These are phyloP conservation scores for Pionites leucogaster DNA, from an alignment of 2,113 vertebrate genomes.

Conservation along the genomic window DNA sequence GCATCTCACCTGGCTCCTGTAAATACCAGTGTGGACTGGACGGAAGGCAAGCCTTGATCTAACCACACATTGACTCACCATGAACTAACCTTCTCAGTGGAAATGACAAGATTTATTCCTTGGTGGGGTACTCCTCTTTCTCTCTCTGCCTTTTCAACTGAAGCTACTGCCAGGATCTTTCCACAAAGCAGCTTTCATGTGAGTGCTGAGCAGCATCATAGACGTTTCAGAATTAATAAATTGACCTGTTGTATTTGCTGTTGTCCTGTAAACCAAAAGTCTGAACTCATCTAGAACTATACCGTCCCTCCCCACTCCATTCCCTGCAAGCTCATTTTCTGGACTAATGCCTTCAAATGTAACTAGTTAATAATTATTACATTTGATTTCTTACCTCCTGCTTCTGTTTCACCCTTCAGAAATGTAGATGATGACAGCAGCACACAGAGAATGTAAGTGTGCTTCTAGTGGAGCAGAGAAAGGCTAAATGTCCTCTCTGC, in stretches of 20 bases:
- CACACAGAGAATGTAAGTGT: background rate
- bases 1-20: background rate
- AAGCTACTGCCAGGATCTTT: background rate
- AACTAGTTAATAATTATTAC: background rate
- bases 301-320: background rate
- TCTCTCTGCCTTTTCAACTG: background rate
- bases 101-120: background rate
- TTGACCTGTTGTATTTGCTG: background rate
- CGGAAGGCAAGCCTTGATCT: background rate
- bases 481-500: background rate
- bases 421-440: background rate
- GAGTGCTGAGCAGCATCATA: background rate
- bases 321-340: background rate
- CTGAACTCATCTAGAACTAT: background rate
- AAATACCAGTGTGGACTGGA: background rate
- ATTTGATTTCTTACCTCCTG: background rate
- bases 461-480: background rate
- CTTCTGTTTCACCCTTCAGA: background rate
- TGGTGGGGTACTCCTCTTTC: background rate
- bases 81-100: background rate
- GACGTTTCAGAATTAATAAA: background rate
- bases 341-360: background rate
- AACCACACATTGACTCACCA: fast-evolving
- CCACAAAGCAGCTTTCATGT: background rate
- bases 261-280: fast-evolving